Evolutionary conservation across 1,140 invertebrate species (phyloP).

Genomic region (Drosophila teissieri): DNA sequence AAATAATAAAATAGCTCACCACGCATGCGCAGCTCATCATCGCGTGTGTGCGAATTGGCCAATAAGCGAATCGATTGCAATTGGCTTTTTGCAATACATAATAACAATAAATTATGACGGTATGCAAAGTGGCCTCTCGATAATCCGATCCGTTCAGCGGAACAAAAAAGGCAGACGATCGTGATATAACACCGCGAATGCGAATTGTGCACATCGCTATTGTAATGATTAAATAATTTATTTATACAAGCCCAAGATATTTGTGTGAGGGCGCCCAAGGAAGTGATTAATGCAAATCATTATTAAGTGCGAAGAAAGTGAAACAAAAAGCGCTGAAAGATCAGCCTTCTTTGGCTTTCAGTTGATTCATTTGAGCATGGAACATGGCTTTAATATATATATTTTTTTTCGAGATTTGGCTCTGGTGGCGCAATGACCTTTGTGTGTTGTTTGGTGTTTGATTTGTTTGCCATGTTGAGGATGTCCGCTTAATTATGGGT

Average conservation of each 20-base stretch:
- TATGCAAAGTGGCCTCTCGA: conserved; percentile 37
- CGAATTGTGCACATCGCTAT: conserved; percentile 31
- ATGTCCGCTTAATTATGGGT: conserved; percentile 54
- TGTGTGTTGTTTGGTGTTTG: conserved; percentile 25
- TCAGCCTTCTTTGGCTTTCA: conserved; percentile 24
- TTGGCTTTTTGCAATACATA: conserved; percentile 50
- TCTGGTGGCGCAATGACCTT: conserved; percentile 71
- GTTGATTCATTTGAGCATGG: background rate
- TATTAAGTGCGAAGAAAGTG: conserved; percentile 46
- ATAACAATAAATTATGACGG: conserved; percentile 56
- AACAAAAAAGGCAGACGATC: conserved; percentile 20
- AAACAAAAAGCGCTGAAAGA: conserved; percentile 7
- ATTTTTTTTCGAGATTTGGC: conserved; percentile 21
- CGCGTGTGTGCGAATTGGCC: conserved; percentile 47
- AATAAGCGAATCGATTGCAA: conserved; percentile 55
- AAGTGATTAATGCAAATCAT: conserved; percentile 59
- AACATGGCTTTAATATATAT: background rate
- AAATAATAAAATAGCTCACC: conserved; percentile 17
- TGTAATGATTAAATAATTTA: conserved; percentile 52
- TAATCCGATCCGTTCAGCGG: conserved; percentile 27
- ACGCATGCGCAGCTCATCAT: conserved; percentile 54
- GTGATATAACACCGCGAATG: conserved; percentile 40
- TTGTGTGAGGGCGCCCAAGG: conserved; percentile 25
- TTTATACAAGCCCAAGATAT: conserved; percentile 42
- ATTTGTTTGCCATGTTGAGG: conserved; percentile 30